phyloP scores from a whole-genome alignment of 2,888 invertebrate genomes.

The Nomada hirtipes region DNA sequence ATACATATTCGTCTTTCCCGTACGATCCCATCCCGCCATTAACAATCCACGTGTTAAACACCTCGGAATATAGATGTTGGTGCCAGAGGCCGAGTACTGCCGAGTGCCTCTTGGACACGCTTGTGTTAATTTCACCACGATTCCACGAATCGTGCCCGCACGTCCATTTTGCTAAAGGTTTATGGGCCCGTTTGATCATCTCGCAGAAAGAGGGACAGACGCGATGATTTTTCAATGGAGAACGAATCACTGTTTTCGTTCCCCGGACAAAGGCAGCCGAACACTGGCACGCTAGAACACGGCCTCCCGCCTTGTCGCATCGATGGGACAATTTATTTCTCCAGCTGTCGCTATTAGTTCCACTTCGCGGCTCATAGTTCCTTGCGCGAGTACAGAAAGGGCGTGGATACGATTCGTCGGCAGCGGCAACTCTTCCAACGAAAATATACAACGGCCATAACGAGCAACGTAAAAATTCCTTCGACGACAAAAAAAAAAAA shows the following conservation, averaged over 20 bases:
- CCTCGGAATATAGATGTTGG: not conserved
- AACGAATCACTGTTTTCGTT: not conserved
- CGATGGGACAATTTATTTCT: conserved; percentile 50
- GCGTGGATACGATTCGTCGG: conserved; percentile 9
- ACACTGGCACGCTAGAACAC: not conserved
- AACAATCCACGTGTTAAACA: not conserved
- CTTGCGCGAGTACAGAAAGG: conserved; percentile 10
- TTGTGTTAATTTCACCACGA: not conserved
- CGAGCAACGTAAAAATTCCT: too few relatives aligned
- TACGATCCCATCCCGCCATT: not conserved
- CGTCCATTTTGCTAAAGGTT: not conserved
- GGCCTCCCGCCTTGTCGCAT: conserved; percentile 16
- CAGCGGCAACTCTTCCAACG: not conserved
- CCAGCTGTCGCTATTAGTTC: conserved; percentile 56
- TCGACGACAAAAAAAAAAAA: not conserved
- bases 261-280: not conserved
- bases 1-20: not conserved
- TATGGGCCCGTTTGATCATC: not conserved
- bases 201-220: not conserved
- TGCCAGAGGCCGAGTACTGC: not conserved
- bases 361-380: conserved; percentile 41
- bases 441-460: too few relatives aligned
- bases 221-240: not conserved
- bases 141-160: not conserved
- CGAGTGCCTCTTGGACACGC: too few relatives aligned